Conservation (phyloP, 2,113 vertebrate genomes). For the Callipepla squamata region DNA sequence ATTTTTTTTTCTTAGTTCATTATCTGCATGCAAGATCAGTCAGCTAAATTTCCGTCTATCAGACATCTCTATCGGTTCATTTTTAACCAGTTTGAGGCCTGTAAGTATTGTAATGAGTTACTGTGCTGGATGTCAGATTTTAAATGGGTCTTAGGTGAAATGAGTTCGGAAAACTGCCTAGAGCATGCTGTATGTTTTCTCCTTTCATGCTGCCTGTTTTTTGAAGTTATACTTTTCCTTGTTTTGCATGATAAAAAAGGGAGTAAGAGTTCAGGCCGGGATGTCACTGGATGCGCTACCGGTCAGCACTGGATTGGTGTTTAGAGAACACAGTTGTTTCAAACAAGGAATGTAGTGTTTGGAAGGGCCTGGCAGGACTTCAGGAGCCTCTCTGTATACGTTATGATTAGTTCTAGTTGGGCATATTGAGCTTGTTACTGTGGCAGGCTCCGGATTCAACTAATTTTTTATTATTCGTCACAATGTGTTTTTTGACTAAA, state of each 20-base stretch:
- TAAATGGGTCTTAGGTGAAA: background rate
- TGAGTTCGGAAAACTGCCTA: background rate
- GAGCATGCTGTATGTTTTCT: background rate
- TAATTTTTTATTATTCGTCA: constrained; percentile 43
- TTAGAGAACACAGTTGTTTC: background rate
- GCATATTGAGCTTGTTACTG: background rate
- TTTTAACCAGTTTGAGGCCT: background rate
- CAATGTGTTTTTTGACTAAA: constrained; percentile 15
- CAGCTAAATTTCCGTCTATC: constrained; percentile 34
- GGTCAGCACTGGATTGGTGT: background rate
- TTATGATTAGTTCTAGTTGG: background rate
- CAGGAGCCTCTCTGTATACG: background rate
- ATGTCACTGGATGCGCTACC: background rate
- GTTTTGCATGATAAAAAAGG: background rate
- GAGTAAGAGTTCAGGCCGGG: background rate
- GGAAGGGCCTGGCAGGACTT: background rate
- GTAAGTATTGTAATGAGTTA: background rate
- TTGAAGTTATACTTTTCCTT: background rate
- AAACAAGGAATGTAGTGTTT: background rate
- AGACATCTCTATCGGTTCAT: background rate
- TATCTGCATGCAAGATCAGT: constrained; percentile 44
- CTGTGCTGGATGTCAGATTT: background rate
- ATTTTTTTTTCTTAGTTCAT: constrained; percentile 27
- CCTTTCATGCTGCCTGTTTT: background rate
- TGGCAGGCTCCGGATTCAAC: background rate